Base-by-base conservation (phyloP, 2,888 invertebrate species). In the Sepiola atlantica region DNA sequence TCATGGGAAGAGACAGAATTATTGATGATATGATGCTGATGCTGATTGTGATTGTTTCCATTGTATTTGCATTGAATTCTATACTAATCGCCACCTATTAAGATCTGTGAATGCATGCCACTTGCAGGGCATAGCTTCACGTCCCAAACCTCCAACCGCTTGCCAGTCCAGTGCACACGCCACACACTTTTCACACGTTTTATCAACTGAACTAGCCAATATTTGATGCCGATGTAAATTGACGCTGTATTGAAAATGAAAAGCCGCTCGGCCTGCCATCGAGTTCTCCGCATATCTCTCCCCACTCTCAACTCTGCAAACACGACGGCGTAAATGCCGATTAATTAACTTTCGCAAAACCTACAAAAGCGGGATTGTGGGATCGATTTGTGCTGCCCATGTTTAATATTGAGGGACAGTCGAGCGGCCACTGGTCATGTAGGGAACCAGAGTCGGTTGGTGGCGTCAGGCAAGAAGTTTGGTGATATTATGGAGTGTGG, bases 321-420 rank as follows among this genome's bases (percentile, higher is more conserved):
- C 77, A 77, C 77, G 77, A 32, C 32, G 8, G 77, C 32, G 77
- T 77, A 77, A 77, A 77, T 77, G 77, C 16, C 77, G 77, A 77
- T 77, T 77, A 77, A 77, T 77, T 77, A 77, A 77, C 77, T 77
- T 77, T n/a, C n/a, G n/a, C 77, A 77, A 77, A 77, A n/a, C 77
- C 77, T 77, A 77, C 77, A 77, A 77, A 77, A n/a, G 77, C 32
- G n/a, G 77, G 18, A 77, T 77, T 77, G n/a, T n/a, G 77, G 77
- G 77, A 77, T 77, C 32, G 77, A 77, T 77, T 77, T 77, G n/a
- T 77, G 77, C n/a, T 77, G 77, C 77, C 77, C 32, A 32, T 77
- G 77, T 77, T 77, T 77, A 77, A 77, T 77, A 77, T 77, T 21
- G 77, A 18, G 77, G 77, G n/a, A 77, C 77, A 77, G 77, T 77